Base-by-base conservation (phyloP, 2,888 invertebrate species). In the Julus scandinavius region DNA sequence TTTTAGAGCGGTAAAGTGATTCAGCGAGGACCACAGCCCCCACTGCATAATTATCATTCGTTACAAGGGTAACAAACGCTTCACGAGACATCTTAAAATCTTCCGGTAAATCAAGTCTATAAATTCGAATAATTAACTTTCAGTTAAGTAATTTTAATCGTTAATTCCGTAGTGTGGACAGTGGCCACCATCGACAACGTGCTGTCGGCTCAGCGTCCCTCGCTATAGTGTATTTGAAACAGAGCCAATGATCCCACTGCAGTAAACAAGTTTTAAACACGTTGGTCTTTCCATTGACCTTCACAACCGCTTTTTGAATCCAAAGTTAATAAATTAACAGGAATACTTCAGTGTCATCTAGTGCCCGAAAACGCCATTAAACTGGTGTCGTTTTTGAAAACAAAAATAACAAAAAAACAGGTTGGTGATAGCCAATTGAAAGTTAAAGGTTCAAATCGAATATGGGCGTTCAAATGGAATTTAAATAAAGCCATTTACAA, bases 11-110 rank as follows among this genome's bases (percentile, higher is more conserved):
- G 5, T 85, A 40, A n/a, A 88, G 45, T 2, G 85, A 85, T 40
- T 88, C 85, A 4, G 85, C 88, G 29, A 88, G 58, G 4, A 88
- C 88, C 38, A 88, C 50, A 13, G 54, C 88, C n/a, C 88, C 88
- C 20, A 85, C 13, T 5, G 88, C 88, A n/a, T 83, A 88, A 29
- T 88, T 85, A 58, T 88, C 58, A n/a, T 85, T 58, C 20, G 54
- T 85, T 40, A 41, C 88, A 17, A 88, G 38, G 15, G 88, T 88
- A 45, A 88, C 88, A 41, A 54, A 88, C 11, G 88, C 88, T 85
- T 88, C 29, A 45, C 88, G 41, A 45, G 80, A 72, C 87, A 87
- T 87, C 15, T 9, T 9, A n/a, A 45, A 86, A 84, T 15, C 15
- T 84, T 15, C 4, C n/a, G 15, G 4, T 84, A 29, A 45, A 41